Conservation (phyloP, 2,888 invertebrate species). For the Drosophila neoperkinsi region DNA sequence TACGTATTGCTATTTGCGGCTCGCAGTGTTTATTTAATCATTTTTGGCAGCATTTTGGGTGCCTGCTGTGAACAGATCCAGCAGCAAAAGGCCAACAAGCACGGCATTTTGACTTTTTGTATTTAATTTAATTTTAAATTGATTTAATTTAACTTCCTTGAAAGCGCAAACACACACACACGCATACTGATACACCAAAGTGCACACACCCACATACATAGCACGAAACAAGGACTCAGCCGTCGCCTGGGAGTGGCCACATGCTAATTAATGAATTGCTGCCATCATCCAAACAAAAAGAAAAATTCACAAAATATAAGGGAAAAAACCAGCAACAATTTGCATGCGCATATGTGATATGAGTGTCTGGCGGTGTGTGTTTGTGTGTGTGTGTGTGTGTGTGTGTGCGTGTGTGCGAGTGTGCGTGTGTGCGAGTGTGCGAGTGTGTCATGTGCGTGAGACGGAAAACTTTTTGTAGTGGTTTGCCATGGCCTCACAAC, state of each 20-base stretch:
- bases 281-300: constrained; percentile 37
- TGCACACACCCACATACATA: constrained; percentile 15
- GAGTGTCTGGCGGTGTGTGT: neutral
- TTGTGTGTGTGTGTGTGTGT: constrained; percentile 1
- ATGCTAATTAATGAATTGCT: constrained; percentile 77
- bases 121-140: constrained; percentile 74
- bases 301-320: constrained; percentile 16
- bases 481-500: constrained; percentile 21
- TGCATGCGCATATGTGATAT: constrained; percentile 49
- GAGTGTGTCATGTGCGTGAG: constrained; percentile 31
- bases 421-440: constrained; percentile 4
- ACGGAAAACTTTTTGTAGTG: constrained; percentile 36
- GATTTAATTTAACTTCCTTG: constrained; percentile 70
- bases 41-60: constrained; percentile 28
- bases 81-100: constrained; percentile 33
- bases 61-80: constrained; percentile 17
- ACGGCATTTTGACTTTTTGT: constrained; percentile 39
- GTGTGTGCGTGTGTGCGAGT: neutral
- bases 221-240: constrained; percentile 26
- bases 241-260: constrained; percentile 68
- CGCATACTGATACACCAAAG: neutral
- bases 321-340: constrained; percentile 49
- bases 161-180: neutral
- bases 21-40: constrained; percentile 65
- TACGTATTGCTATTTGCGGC: no score